These are phyloP conservation scores for Caenorhabditis sinica DNA, from an alignment of 2,888 invertebrate species.

Conservation along the genomic window DNA sequence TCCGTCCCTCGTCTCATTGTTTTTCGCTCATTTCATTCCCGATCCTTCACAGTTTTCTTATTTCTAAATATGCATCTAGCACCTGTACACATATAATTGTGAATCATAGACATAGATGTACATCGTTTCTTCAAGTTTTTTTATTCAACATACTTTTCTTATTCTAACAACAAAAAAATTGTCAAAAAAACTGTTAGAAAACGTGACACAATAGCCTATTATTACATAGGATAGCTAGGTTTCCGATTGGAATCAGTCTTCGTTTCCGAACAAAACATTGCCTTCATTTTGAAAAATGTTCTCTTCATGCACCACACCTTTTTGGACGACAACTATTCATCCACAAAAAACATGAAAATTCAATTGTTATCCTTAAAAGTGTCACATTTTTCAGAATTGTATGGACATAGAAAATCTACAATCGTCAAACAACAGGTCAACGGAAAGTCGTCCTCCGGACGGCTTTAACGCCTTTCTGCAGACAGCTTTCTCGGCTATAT, in stretches of 20 bases:
- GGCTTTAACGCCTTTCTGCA: slow-evolving; percentile 54
- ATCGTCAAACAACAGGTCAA: slow-evolving; percentile 56
- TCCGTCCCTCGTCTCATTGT: slow-evolving; percentile 21
- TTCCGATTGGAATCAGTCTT: slow-evolving; percentile 25
- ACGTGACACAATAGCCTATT: slow-evolving; percentile 25
- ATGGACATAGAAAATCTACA: slow-evolving; percentile 68
- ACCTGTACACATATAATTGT: slow-evolving; percentile 30
- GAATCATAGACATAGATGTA: slow-evolving; percentile 39
- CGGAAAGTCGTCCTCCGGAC: slow-evolving; percentile 53
- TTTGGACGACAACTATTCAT: slow-evolving; percentile 21
- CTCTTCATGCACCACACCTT: not conserved
- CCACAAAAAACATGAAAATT: not conserved
- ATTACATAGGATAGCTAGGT: slow-evolving; percentile 28
- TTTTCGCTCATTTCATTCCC: slow-evolving; percentile 31
- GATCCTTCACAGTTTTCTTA: not conserved
- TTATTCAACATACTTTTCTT: slow-evolving; percentile 49
- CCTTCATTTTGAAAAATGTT: not conserved
- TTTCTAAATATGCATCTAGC: slow-evolving; percentile 10
- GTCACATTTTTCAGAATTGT: slow-evolving; percentile 59
- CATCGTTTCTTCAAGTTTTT: slow-evolving; percentile 30
- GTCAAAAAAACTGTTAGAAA: slow-evolving; percentile 6
- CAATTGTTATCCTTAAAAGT: not conserved
- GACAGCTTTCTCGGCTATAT: slow-evolving; percentile 56
- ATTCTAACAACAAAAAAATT: slow-evolving; percentile 11
- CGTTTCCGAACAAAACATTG: no score